These are phyloP conservation scores for Neotragus moschatus DNA, from an alignment of 2,113 vertebrate genomes.

Conservation along the genomic window DNA sequence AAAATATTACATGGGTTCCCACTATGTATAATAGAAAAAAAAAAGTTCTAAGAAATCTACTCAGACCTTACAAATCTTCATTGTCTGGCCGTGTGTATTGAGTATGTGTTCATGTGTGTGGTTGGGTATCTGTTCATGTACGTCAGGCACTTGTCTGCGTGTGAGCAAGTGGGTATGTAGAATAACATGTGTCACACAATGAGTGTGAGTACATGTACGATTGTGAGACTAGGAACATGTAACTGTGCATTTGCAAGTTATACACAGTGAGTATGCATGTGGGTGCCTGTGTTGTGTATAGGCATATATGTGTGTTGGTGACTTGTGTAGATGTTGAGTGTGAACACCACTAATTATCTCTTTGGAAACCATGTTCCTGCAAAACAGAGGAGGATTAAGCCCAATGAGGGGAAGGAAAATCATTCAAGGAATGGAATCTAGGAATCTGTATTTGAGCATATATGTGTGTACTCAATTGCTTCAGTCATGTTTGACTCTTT, in stretches of 20 bases:
- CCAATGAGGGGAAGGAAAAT: not conserved
- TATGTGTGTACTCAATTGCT: not conserved
- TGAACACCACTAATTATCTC: not conserved
- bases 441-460: not conserved
- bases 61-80: not conserved
- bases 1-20: not conserved
- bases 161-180: not conserved
- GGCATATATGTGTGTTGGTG: not conserved
- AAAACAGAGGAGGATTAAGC: not conserved
- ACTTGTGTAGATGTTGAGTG: not conserved
- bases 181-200: not conserved
- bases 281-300: not conserved
- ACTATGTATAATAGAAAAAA: not conserved
- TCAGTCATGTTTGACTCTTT: not conserved
- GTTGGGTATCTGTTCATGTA: not conserved
- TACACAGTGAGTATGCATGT: not conserved
- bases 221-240: not conserved
- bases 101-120: accelerated
- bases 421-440: not conserved
- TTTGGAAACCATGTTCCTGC: not conserved
- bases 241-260: not conserved
- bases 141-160: not conserved
- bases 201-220: not conserved
- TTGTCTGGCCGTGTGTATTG: not conserved
- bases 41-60: not conserved